A percentile compares a stretch with the other conserved stretches of the same genome.
Conservation (phyloP, 2,888 invertebrate genomes). For the Mechanitis mazaeus region DNA sequence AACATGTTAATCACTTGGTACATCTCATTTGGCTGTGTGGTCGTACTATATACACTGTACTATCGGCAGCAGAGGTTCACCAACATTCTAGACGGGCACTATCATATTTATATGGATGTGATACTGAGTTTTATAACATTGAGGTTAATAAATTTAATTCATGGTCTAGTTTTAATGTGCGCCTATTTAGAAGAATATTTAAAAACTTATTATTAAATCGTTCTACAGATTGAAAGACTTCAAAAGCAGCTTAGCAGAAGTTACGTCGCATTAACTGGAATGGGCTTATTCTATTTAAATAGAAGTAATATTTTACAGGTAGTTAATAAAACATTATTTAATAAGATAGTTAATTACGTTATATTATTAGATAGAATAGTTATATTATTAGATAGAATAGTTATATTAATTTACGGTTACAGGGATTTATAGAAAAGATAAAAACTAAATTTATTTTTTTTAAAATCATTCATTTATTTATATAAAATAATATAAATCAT, state of each 20-base stretch:
- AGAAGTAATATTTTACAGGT: slow-evolving; percentile 28
- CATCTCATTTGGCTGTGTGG: slow-evolving; percentile 78
- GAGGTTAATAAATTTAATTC: slow-evolving; percentile 57
- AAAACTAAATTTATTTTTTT: too few relatives aligned
- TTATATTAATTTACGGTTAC: too few relatives aligned
- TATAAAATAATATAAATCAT: too few relatives aligned
- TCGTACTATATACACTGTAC: slow-evolving; percentile 74
- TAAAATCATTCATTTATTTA: too few relatives aligned
- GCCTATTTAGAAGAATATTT: background rate
- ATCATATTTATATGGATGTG: slow-evolving; percentile 61
- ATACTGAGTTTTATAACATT: slow-evolving; percentile 69
- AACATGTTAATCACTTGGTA: slow-evolving; percentile 75
- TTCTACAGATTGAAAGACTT: slow-evolving; percentile 74
- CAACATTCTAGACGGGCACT: slow-evolving; percentile 72
- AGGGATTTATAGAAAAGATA: too few relatives aligned
- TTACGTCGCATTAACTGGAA: slow-evolving; percentile 77
- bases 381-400: too few relatives aligned
- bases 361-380: too few relatives aligned
- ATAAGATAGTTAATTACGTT: too few relatives aligned
- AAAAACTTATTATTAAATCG: slow-evolving; percentile 2
- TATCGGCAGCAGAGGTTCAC: slow-evolving; percentile 75
- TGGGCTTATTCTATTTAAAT: slow-evolving; percentile 73
- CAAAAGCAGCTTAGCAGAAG: slow-evolving; percentile 77
- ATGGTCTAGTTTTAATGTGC: background rate
- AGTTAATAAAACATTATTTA: slow-evolving; percentile 1